These are phyloP conservation scores for Numenius arquata DNA, from an alignment of 2,113 vertebrate genomes.

Conservation along the genomic window DNA sequence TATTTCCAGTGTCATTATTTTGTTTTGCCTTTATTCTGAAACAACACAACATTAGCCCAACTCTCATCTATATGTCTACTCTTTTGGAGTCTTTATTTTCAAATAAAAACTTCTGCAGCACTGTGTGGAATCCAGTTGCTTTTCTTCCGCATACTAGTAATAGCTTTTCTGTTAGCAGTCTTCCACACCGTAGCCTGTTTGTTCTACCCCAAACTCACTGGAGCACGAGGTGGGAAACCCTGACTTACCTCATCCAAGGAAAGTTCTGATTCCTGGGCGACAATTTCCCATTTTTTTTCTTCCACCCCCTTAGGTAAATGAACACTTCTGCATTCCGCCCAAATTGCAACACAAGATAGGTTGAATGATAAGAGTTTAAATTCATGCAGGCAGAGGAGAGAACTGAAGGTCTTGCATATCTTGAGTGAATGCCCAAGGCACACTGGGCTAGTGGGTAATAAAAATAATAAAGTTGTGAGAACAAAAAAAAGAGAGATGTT, in stretches of 20 bases:
- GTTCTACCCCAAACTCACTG: not conserved
- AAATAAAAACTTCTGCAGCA: not conserved
- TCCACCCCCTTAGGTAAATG: not conserved
- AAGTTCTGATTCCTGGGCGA: not conserved
- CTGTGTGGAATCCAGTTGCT: not conserved
- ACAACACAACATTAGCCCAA: not conserved
- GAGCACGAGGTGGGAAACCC: not conserved
- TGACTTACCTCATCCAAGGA: not conserved
- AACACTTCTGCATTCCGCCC: not conserved
- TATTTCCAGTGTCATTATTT: not conserved
- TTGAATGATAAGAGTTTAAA: not conserved
- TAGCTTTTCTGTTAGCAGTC: not conserved
- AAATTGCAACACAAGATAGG: not conserved
- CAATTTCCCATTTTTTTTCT: not conserved
- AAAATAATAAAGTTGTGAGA: not conserved
- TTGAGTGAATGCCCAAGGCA: not conserved
- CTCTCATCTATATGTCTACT: not conserved
- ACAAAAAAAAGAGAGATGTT: not conserved
- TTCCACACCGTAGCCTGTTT: not conserved
- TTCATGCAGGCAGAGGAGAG: not conserved
- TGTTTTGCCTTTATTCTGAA: conserved; percentile 3
- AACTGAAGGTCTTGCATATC: not conserved
- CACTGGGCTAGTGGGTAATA: not conserved
- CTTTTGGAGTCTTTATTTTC: not conserved
- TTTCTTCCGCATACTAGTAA: not conserved